These are phyloP conservation scores for Todus mexicanus DNA, from an alignment of 2,797 vertebrate species.

Conservation along the genomic window DNA sequence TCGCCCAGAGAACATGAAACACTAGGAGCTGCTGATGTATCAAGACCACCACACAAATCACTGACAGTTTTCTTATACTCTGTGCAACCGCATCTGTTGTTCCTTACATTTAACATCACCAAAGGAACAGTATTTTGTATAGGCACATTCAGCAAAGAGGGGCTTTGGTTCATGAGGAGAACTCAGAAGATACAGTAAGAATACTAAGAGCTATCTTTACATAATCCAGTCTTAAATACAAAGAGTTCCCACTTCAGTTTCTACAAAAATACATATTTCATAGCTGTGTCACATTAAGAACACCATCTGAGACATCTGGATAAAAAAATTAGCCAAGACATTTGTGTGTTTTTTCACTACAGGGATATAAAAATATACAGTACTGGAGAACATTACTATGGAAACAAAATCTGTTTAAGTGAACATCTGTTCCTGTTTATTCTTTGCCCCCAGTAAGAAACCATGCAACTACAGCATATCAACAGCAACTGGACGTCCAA, in stretches of 20 bases:
- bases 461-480: not conserved
- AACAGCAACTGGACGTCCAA: not conserved
- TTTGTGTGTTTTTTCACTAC: not conserved
- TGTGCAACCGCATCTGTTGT: not conserved
- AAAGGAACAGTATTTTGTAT: not conserved
- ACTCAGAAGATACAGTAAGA: not conserved
- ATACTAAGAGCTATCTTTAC: not conserved
- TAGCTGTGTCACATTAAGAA: not conserved
- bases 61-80: not conserved
- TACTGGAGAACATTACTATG: conserved; percentile 18
- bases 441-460: not conserved
- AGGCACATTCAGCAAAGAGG: not conserved
- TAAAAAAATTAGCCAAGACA: not conserved
- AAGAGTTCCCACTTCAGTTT: not conserved
- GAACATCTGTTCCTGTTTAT: conserved; percentile 38
- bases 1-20: not conserved
- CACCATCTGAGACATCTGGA: conserved; percentile 7
- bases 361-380: conserved; percentile 1
- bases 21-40: not conserved
- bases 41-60: not conserved
- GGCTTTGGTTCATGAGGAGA: not conserved
- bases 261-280: not conserved
- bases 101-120: not conserved
- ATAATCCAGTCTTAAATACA: not conserved
- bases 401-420: conserved; percentile 32